These are phyloP conservation scores for Lottia scabra DNA, from an alignment of 2,888 invertebrate genomes.

Conservation along the genomic window DNA sequence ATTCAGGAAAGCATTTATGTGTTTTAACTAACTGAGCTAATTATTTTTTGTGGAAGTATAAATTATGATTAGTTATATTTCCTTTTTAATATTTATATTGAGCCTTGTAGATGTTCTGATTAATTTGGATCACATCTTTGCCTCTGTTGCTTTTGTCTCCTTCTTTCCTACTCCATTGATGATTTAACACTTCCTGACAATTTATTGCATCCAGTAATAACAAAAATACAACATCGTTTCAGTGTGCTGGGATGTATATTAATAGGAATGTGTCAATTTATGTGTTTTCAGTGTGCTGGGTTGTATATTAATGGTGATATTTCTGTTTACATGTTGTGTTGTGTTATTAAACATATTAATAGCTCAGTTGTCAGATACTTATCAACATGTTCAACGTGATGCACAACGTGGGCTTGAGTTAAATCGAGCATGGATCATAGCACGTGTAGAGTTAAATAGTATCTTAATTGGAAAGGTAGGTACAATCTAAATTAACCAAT, in stretches of 20 bases:
- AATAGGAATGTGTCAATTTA: not conserved
- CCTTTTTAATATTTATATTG: too few relatives aligned
- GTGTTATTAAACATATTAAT: slow-evolving; percentile 60
- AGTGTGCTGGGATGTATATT: slow-evolving; percentile 49
- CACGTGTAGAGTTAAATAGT: slow-evolving; percentile 54
- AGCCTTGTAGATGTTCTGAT: too few relatives aligned
- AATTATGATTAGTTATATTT: too few relatives aligned
- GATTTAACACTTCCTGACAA: too few relatives aligned
- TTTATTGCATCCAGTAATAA: too few relatives aligned
- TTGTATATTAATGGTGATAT: slow-evolving; percentile 53
- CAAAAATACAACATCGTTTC: too few relatives aligned
- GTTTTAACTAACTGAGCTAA: too few relatives aligned
- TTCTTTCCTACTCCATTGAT: too few relatives aligned
- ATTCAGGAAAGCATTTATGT: too few relatives aligned
- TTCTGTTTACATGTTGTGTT: slow-evolving; percentile 56
- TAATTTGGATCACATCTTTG: too few relatives aligned
- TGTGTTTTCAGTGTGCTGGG: slow-evolving; percentile 44
- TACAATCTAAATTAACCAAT: too few relatives aligned
- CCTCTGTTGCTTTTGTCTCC: not conserved
- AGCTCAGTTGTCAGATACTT: slow-evolving; percentile 61
- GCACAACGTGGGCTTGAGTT: slow-evolving; percentile 58
- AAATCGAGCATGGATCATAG: slow-evolving; percentile 61
- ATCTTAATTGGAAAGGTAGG: slow-evolving; percentile 46
- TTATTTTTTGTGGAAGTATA: too few relatives aligned
- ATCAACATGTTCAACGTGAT: slow-evolving; percentile 59